Conservation (phyloP, 2,797 vertebrate species). For the Hyperoplus lanceolatus region DNA sequence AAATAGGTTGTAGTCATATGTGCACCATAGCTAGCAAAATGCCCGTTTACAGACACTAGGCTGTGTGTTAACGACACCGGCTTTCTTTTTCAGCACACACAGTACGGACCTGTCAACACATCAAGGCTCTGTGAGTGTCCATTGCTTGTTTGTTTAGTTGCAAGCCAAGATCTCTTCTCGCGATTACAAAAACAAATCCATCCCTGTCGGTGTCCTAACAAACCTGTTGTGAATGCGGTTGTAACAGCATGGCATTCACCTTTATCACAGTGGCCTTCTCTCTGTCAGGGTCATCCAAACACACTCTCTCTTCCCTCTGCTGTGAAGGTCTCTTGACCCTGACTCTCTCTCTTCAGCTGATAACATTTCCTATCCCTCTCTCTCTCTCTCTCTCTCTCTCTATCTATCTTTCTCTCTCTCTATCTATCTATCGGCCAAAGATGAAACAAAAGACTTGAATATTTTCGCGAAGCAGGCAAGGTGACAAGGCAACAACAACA, state of each 20-base stretch:
- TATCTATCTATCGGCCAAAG: conserved; percentile 45
- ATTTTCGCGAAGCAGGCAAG: neutral
- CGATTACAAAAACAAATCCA: neutral
- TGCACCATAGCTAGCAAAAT: too few species aligned
- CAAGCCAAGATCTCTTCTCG: neutral
- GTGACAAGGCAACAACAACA: neutral
- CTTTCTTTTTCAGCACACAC: too few species aligned
- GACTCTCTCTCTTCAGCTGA: conserved; percentile 45
- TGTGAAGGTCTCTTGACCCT: conserved; percentile 55
- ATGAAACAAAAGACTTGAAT: conserved; percentile 9
- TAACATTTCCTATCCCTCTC: conserved; percentile 4
- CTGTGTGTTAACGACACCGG: too few species aligned
- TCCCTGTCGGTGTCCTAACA: neutral
- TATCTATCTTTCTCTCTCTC: neutral
- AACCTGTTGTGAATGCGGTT: neutral
- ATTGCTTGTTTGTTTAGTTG: neutral
- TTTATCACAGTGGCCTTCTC: conserved; percentile 48
- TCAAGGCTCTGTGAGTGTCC: too few species aligned
- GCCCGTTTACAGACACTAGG: too few species aligned
- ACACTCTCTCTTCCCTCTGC: conserved; percentile 1
- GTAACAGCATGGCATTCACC: conserved; percentile 6
- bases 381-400: too few species aligned
- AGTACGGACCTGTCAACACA: too few species aligned
- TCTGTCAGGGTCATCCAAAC: conserved; percentile 37
- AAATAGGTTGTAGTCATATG: too few species aligned